Evolutionary conservation across 2,797 vertebrate genomes (phyloP).

Genomic region (Hydrocynus forskahlii): DNA sequence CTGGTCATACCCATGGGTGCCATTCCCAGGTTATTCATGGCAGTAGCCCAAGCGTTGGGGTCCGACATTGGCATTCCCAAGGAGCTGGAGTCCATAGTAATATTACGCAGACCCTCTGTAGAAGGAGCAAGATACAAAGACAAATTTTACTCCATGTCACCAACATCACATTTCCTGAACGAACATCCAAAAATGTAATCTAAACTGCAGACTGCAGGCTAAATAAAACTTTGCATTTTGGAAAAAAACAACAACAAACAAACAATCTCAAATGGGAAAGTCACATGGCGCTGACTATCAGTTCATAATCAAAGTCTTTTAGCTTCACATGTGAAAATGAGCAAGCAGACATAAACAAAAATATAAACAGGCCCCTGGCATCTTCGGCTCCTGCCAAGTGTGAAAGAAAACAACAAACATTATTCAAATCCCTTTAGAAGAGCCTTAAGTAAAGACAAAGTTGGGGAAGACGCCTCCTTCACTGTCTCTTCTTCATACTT

Average conservation of each 20-base stretch:
- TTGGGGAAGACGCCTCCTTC: neutral
- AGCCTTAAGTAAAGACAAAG: conserved; percentile 56
- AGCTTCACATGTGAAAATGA: conserved; percentile 11
- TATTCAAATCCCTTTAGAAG: conserved; percentile 57
- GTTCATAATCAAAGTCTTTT: neutral
- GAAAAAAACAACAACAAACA: neutral
- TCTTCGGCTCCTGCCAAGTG: conserved; percentile 50
- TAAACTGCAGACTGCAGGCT: neutral
- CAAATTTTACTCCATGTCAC: neutral
- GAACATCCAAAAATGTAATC: neutral
- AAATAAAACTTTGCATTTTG: neutral
- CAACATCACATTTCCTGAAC: neutral
- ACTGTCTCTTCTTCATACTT: neutral
- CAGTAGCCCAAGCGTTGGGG: conserved; percentile 90
- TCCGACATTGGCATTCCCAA: conserved; percentile 92
- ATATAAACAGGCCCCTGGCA: conserved; percentile 42
- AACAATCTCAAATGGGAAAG: neutral
- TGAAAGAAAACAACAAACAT: conserved; percentile 59
- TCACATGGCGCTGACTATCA: neutral
- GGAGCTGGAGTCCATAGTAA: conserved; percentile 86
- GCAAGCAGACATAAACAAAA: conserved; percentile 24
- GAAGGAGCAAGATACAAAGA: conserved; percentile 1
- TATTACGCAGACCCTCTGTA: conserved; percentile 85
- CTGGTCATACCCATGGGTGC: conserved; percentile 88
- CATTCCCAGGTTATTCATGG: conserved; percentile 97